Conservation (phyloP, 1,140 invertebrate genomes). For the Drosophila ficusphila region DNA sequence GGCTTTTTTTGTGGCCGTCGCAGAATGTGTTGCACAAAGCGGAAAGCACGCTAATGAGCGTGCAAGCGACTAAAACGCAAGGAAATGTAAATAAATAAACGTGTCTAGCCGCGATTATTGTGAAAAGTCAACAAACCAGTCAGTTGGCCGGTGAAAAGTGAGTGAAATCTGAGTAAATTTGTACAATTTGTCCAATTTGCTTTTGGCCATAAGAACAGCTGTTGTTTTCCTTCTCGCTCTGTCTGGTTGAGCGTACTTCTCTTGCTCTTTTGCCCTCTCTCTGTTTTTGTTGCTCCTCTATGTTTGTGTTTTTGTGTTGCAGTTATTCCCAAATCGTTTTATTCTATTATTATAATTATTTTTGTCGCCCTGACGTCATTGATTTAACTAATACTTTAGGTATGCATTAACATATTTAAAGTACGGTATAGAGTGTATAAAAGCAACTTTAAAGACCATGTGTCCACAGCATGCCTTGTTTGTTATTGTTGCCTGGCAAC, state of each 20-base stretch:
- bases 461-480: slow-evolving; percentile 14
- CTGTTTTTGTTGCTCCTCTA: slow-evolving; percentile 14
- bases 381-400: slow-evolving; percentile 7
- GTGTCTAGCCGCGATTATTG: slow-evolving; percentile 11
- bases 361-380: slow-evolving; percentile 20
- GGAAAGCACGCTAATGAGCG: slow-evolving; percentile 49
- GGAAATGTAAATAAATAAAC: slow-evolving; percentile 70
- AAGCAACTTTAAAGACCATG: slow-evolving; percentile 7
- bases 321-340: slow-evolving; percentile 50
- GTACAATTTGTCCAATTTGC: slow-evolving; percentile 35
- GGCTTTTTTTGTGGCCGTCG: slow-evolving; percentile 17
- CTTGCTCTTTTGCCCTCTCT: slow-evolving; percentile 23
- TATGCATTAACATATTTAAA: slow-evolving; percentile 3
- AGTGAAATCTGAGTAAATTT: slow-evolving; percentile 19
- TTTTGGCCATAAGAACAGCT: slow-evolving; percentile 58
- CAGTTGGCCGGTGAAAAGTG: slow-evolving; percentile 12
- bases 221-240: slow-evolving; percentile 52
- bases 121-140: slow-evolving; percentile 15
- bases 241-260: slow-evolving; percentile 12
- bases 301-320: slow-evolving; percentile 13
- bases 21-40: slow-evolving; percentile 56
- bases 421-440: not conserved
- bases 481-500: slow-evolving; percentile 35
- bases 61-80: slow-evolving; percentile 36
- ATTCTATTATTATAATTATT: slow-evolving; percentile 47